A percentile compares a stretch with the other conserved stretches of the same genome.
These are phyloP conservation scores for Zaprionus camerounensis DNA, from an alignment of 1,140 invertebrate genomes.

Conservation along the genomic window DNA sequence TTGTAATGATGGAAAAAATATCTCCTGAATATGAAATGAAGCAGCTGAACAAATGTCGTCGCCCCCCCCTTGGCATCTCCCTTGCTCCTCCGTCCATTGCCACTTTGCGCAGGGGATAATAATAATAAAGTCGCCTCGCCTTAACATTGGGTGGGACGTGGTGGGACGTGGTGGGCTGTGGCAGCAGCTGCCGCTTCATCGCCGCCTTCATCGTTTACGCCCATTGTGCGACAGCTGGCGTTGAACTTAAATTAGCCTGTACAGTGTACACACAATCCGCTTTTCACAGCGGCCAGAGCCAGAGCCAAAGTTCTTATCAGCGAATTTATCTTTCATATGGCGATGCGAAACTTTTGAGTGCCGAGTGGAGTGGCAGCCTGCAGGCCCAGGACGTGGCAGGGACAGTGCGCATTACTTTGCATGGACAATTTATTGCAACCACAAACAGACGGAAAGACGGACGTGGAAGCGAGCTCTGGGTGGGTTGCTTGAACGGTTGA, in stretches of 20 bases:
- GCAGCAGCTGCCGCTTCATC: constrained; percentile 53
- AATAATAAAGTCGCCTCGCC: constrained; percentile 78
- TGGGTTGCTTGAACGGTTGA: constrained; percentile 19
- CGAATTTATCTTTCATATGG: constrained; percentile 82
- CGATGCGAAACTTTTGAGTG: constrained; percentile 64
- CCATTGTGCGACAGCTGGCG: constrained; percentile 68
- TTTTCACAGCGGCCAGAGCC: constrained; percentile 57
- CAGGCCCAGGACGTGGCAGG: neutral
- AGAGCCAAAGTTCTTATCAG: constrained; percentile 74
- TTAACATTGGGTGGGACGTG: constrained; percentile 23
- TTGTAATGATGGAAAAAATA: constrained; percentile 71
- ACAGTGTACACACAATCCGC: constrained; percentile 66
- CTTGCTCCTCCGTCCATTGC: constrained; percentile 42
- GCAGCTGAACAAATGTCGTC: constrained; percentile 77
- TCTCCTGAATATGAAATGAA: constrained; percentile 80
- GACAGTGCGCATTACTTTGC: constrained; percentile 56
- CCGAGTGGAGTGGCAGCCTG: constrained; percentile 14
- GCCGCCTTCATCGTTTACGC: constrained; percentile 32
- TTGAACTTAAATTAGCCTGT: constrained; percentile 83
- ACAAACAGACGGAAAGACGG: constrained; percentile 51
- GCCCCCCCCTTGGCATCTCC: constrained; percentile 15
- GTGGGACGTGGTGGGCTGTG: constrained; percentile 7
- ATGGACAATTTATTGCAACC: constrained; percentile 74
- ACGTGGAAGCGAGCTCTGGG: neutral
- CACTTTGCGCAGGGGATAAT: constrained; percentile 71